Conservation (phyloP, 1,140 invertebrate species). For the Drosophila equinoxialis region DNA sequence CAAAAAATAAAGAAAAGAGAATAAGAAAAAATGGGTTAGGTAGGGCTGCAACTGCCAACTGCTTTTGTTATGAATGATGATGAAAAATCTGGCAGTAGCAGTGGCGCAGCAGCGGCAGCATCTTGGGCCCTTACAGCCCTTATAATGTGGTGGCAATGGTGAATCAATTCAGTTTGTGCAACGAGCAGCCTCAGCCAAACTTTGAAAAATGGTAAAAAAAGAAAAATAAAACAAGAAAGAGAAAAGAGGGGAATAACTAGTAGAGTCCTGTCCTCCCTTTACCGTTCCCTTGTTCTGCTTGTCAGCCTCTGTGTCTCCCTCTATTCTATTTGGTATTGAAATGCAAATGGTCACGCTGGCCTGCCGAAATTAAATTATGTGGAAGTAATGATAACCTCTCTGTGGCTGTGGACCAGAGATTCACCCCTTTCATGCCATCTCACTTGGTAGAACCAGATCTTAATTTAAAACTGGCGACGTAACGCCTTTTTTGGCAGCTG, state of each 20-base stretch:
- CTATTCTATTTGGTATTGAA: conserved; percentile 71
- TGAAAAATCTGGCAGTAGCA: conserved; percentile 78
- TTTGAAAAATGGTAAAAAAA: conserved; percentile 62
- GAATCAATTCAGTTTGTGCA: conserved; percentile 80
- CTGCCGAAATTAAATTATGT: conserved; percentile 82
- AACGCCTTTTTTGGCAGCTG: conserved; percentile 78
- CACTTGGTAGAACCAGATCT: conserved; percentile 17
- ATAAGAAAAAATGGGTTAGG: conserved; percentile 45
- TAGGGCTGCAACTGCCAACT: conserved; percentile 75
- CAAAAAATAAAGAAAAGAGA: conserved; percentile 27
- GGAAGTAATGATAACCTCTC: conserved; percentile 82
- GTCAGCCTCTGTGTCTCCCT: background rate
- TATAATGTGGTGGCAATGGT: conserved; percentile 38
- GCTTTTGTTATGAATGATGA: conserved; percentile 81
- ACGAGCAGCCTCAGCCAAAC: conserved; percentile 71
- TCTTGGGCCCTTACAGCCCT: conserved; percentile 10
- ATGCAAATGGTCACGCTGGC: conserved; percentile 75
- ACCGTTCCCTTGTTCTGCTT: background rate
- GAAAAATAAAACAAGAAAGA: background rate
- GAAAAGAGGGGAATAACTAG: conserved; percentile 13
- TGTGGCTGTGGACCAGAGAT: conserved; percentile 48
- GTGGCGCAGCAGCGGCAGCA: conserved; percentile 42
- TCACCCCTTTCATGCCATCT: conserved; percentile 1
- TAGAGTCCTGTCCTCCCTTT: background rate
- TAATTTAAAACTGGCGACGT: conserved; percentile 67